A percentile compares a stretch with the other conserved stretches of the same genome.
Conservation (phyloP, 1,140 invertebrate species). For the Aricia agestis region DNA sequence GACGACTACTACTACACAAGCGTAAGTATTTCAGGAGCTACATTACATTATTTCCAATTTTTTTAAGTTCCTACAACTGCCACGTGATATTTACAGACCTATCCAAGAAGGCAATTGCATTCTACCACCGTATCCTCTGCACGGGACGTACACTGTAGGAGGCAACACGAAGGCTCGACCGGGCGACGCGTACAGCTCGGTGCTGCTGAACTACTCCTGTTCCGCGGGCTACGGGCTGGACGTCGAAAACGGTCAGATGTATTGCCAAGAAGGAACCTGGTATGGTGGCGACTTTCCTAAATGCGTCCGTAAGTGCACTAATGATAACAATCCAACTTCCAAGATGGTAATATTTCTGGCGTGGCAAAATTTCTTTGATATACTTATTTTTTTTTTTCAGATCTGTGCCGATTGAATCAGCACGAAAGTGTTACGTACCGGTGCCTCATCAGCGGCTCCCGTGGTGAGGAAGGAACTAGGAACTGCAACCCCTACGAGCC, state of each 20-base stretch:
- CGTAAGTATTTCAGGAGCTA: slow-evolving; percentile 17
- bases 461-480: slow-evolving; percentile 27
- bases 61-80: neutral
- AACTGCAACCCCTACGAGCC: slow-evolving; percentile 37
- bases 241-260: slow-evolving; percentile 18
- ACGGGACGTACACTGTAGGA: slow-evolving; percentile 35
- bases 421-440: slow-evolving; percentile 43
- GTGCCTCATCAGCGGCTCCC: slow-evolving; percentile 31
- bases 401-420: slow-evolving; percentile 35
- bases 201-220: slow-evolving; percentile 38
- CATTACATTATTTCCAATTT: no score
- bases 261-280: slow-evolving; percentile 39
- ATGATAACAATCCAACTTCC: neutral
- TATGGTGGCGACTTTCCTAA: slow-evolving; percentile 29
- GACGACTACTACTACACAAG: slow-evolving; percentile 20
- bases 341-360: neutral
- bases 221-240: slow-evolving; percentile 29
- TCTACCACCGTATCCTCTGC: slow-evolving; percentile 37
- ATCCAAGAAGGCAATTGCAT: slow-evolving; percentile 32
- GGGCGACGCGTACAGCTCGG: slow-evolving; percentile 26
- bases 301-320: slow-evolving; percentile 44
- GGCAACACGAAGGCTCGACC: slow-evolving; percentile 27
- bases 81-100: slow-evolving; percentile 21
- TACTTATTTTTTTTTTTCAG: slow-evolving; percentile 29
- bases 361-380: neutral